Percentiles rank a stretch among this genome's conserved stretches.
phyloP scores from a whole-genome alignment of 2,888 invertebrate genomes.

The Synergus itoensis region DNA sequence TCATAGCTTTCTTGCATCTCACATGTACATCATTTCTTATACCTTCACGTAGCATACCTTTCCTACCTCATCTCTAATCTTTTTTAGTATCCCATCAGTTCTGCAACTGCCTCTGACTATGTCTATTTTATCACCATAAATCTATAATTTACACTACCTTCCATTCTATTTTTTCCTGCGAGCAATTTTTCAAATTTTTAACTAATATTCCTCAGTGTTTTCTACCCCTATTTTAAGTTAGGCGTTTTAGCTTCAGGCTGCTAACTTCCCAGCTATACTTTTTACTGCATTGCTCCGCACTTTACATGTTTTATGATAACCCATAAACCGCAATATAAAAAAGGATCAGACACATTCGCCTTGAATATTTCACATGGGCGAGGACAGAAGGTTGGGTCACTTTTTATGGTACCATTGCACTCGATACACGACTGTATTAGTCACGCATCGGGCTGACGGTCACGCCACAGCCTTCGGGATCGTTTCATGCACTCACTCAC shows the following conservation, averaged over 20 bases:
- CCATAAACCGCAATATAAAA: background rate
- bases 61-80: background rate
- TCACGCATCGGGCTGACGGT: conserved; percentile 48
- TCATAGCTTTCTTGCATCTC: background rate
- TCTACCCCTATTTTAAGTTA: background rate
- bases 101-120: background rate
- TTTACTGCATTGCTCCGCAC: background rate
- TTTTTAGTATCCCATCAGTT: background rate
- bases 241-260: background rate
- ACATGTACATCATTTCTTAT: background rate
- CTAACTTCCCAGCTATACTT: background rate
- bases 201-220: background rate
- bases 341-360: conserved; percentile 24
- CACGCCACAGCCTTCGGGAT: conserved; percentile 44
- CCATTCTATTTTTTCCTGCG: too few relatives aligned
- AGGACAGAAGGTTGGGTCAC: conserved; percentile 36
- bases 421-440: conserved; percentile 45
- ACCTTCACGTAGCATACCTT: background rate
- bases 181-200: too few relatives aligned
- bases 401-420: conserved; percentile 44
- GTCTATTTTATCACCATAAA: background rate
- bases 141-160: background rate
- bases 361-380: conserved; percentile 28
- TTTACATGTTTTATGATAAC: conserved; percentile 4
- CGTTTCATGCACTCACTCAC: conserved; percentile 1